Evolutionary conservation across 2,797 vertebrate species (phyloP).

Genomic region (Halcyon badia): DNA sequence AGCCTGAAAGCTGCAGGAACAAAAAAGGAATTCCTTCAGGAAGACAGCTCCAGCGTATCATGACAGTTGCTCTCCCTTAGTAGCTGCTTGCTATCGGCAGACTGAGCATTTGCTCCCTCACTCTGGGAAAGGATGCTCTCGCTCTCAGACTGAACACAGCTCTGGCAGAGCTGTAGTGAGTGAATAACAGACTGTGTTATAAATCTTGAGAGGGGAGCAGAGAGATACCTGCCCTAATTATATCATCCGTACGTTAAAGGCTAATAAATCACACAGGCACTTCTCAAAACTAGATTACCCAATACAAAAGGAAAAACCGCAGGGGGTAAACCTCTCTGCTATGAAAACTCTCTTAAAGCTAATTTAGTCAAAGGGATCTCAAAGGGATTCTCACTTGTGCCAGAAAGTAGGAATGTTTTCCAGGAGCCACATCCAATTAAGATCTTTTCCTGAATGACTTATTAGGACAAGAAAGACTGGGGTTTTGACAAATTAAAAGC

Average conservation of each 20-base stretch:
- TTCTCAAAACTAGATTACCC: conserved; percentile 56
- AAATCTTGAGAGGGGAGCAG: conserved; percentile 74
- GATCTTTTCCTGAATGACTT: not conserved
- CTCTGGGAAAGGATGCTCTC: conserved; percentile 73
- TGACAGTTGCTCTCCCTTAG: conserved; percentile 45
- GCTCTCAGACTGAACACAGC: conserved; percentile 68
- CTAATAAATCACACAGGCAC: conserved; percentile 66
- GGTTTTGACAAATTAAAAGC: not conserved
- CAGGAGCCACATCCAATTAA: not conserved
- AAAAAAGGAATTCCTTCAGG: conserved; percentile 73
- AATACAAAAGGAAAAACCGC: conserved; percentile 40
- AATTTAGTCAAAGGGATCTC: conserved; percentile 2
- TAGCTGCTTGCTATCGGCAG: conserved; percentile 68
- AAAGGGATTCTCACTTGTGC: not conserved
- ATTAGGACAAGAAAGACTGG: not conserved
- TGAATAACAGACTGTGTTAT: conserved; percentile 71
- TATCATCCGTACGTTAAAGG: conserved; percentile 60
- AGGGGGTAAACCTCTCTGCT: conserved; percentile 26
- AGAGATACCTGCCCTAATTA: conserved; percentile 76
- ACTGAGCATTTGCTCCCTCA: conserved; percentile 51
- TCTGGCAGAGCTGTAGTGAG: conserved; percentile 74
- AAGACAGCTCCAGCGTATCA: conserved; percentile 63
- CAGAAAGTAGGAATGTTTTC: not conserved
- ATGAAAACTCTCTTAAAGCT: conserved; percentile 45
- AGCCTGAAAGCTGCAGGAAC: conserved; percentile 73